Conservation (phyloP, 2,797 vertebrate genomes). For the Myioborus miniatus region DNA sequence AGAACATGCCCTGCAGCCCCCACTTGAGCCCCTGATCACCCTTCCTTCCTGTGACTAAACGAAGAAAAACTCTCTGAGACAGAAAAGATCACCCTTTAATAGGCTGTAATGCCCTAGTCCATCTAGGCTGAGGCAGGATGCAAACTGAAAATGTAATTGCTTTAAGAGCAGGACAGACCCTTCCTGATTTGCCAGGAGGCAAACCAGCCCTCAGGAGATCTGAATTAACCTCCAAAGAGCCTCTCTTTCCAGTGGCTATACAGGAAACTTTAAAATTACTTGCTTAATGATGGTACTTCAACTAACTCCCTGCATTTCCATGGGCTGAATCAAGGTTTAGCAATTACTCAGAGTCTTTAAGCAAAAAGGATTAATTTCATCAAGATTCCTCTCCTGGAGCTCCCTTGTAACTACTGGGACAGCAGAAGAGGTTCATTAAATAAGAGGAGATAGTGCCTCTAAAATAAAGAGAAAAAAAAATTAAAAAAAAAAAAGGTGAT, state of each 20-base stretch:
- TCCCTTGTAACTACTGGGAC: neutral
- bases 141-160: constrained; percentile 6
- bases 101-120: neutral
- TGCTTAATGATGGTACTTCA: constrained; percentile 5
- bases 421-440: neutral
- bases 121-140: too few relatives aligned
- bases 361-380: neutral
- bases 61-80: neutral
- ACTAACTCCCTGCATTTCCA: neutral
- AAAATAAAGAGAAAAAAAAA: neutral
- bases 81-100: neutral
- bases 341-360: neutral
- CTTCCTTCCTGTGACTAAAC: constrained; percentile 30
- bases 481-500: neutral
- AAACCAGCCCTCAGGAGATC: neutral
- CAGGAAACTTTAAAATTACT: constrained; percentile 15
- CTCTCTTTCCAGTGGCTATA: neutral
- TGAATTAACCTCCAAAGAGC: neutral
- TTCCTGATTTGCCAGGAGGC: neutral
- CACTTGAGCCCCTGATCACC: neutral
- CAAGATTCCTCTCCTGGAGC: neutral
- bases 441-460: neutral
- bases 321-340: neutral
- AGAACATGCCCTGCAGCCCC: neutral
- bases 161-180: neutral